Evolutionary conservation across 2,113 vertebrate genomes (phyloP), one percentile per base, ranked within the genome.

Genomic region (Anthoscopus minutus): DNA sequence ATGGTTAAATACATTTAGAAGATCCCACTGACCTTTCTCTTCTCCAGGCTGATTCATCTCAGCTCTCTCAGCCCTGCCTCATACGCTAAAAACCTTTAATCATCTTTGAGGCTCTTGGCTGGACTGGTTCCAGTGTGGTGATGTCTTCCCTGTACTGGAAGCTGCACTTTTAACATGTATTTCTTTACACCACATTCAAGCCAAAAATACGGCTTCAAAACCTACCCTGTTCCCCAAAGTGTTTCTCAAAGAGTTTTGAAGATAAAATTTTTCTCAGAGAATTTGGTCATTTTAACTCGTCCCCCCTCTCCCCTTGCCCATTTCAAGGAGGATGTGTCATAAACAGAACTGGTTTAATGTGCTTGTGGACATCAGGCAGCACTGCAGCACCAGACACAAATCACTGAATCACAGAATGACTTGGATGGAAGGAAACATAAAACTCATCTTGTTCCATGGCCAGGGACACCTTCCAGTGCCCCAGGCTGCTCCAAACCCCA

Each of bases 141-240:
- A 1, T 37, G 14, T n/a, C 58, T 48, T 57, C n/a, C 40, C 20
- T 25, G 4, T 9, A 77, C 12, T 9, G 10, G 4, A 7, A 66
- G 27, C 30, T n/a, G 35, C 13, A 27, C 11, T 27, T 64, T 21
- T 16, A 53, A 65, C 4, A 3, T 4, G 1, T 0, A 3, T 13
- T 67, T 88, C 22, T 48, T 56, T 8, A n/a, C n/a, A n/a, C n/a
- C n/a, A n/a, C n/a, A n/a, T n/a, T n/a, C n/a, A n/a, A n/a, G n/a
- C n/a, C n/a, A n/a, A n/a, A n/a, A 21, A 9, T 1, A 3, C 0
- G 2, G 22, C 12, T 66, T 69, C 58, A 57, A 7, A 17, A 17
- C 25, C 5, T 22, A 72, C 22, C 42, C 13, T 25, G 33, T 4
- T 3, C 6, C 12, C 38, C 3, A 0, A 50, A 58, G 4, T 17